Percentiles rank a stretch among this genome's conserved stretches.
Conservation (phyloP, 2,113 vertebrate genomes). For the Mustelus asterias region DNA sequence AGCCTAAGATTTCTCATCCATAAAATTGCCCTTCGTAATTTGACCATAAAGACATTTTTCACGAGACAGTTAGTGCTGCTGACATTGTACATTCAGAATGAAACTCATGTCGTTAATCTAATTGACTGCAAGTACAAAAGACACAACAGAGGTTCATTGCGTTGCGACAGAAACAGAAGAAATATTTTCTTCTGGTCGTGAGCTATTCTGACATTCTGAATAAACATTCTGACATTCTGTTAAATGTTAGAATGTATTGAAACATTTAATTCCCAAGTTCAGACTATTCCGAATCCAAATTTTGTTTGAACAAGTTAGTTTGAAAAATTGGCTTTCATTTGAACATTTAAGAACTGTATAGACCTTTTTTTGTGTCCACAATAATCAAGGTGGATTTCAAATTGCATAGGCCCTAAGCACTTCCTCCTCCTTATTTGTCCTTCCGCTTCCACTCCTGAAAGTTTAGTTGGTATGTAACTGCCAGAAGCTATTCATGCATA, state of each 20-base stretch:
- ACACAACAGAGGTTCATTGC: not conserved
- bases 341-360: not conserved
- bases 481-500: too few relatives aligned
- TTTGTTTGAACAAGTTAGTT: not conserved
- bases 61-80: not conserved
- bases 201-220: too few relatives aligned
- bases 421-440: too few relatives aligned
- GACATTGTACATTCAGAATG: not conserved
- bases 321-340: not conserved
- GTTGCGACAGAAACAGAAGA: not conserved
- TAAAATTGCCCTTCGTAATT: not conserved
- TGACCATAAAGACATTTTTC: not conserved
- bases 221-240: too few relatives aligned
- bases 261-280: not conserved
- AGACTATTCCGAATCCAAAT: not conserved
- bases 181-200: not conserved
- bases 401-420: not conserved
- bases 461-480: too few relatives aligned
- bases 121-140: constrained; percentile 30
- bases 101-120: constrained; percentile 10
- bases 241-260: not conserved
- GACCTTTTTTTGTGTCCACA: not conserved
- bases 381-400: not conserved
- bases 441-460: too few relatives aligned
- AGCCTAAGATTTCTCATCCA: not conserved